Evolutionary conservation across 2,113 vertebrate genomes (phyloP).

Genomic region (Menura novaehollandiae): DNA sequence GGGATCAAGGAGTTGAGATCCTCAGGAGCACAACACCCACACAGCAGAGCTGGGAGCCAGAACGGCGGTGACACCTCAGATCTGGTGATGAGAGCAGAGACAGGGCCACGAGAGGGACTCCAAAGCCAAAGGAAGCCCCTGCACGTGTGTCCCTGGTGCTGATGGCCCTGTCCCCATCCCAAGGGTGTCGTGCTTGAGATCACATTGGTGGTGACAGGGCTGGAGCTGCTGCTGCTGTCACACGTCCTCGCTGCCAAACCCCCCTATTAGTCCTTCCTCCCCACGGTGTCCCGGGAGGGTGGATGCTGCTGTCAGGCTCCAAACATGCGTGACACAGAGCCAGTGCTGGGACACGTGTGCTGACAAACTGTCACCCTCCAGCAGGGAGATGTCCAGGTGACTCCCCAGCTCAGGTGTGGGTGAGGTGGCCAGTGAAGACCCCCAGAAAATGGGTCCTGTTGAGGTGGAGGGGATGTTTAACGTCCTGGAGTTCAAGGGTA

Average conservation of each 20-base stretch:
- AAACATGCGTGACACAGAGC: neutral
- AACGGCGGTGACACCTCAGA: neutral
- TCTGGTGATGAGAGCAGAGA: neutral
- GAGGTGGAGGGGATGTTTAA: neutral
- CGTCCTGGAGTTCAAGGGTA: neutral
- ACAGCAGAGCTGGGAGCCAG: neutral
- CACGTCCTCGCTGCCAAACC: neutral
- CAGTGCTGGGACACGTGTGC: neutral
- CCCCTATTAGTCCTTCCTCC: neutral
- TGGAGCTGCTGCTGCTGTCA: neutral
- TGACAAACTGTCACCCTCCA: neutral
- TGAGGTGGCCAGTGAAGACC: neutral
- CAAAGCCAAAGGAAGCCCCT: neutral
- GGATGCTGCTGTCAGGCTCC: conserved; percentile 2
- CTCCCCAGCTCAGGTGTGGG: neutral
- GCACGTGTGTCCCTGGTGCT: accelerated
- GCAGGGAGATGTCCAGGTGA: neutral
- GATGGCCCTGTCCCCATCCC: neutral
- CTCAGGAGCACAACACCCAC: neutral
- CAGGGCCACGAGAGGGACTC: neutral
- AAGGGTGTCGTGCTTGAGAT: neutral
- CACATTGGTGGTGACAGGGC: neutral
- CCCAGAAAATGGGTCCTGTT: neutral
- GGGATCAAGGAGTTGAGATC: neutral
- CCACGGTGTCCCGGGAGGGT: neutral